Base-by-base conservation (phyloP, 92 coral and sea anemone genomes). In the Hydrozoanthus gracilis region DNA sequence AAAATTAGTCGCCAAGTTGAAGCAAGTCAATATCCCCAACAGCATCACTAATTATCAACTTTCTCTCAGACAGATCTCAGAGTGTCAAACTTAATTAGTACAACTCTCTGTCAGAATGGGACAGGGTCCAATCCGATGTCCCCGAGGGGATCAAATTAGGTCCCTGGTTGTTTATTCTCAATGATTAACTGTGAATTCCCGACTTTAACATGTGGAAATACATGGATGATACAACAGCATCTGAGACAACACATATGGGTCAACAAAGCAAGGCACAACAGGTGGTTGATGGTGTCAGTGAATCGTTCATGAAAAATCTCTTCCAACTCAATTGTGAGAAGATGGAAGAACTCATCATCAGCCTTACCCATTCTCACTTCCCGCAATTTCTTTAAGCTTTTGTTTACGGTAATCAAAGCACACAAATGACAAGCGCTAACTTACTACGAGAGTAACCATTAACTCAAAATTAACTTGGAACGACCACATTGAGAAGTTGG, bases 241-340 rank as follows among this genome's bases (percentile, higher is more conserved):
- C 60, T 2, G 2, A 54, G 67, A 51, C 75, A 27, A 70, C 82
- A 72, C 44, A 51, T 35, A 82, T 73, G 65, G 85, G 86, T 3
- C 49, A 87, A 79, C 78, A 18, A 11, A 87, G 73, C 73, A 69
- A 49, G 11, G 86, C 85, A 46, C 86, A 79, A 71, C 77, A 70
- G 49, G 71, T 83, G 44, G 86, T 71, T 39, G 82, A 80, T 44
- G 52, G 80, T 35, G 90, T 80, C 55, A 54, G 56, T 62, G 71
- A 72, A 17, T 88, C 75, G 76, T 80, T 77, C 67, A 73, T 71
- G 77, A 73, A 82, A 64, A 79, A 79, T 66, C 47, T 71, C 11
- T 58, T 87, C 60, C 86, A 87, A 73, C 82, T 87, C 48, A 79
- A 79, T 72, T 56, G 86, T 39, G 87, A 72, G 13, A 71, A 88